phyloP scores from a whole-genome alignment of 2,888 invertebrate species.

The Empis livida region DNA sequence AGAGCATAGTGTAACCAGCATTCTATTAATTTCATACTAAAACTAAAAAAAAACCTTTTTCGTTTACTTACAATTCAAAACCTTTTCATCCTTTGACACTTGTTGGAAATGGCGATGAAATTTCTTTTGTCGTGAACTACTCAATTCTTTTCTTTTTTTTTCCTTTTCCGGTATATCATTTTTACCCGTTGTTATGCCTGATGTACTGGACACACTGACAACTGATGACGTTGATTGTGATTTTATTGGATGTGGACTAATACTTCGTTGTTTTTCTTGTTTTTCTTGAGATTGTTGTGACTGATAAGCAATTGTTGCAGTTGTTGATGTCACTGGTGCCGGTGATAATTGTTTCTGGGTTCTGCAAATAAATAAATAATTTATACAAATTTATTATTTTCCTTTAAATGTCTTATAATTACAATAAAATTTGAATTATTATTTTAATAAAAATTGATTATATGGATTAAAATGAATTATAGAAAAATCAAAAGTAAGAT shows the following conservation, averaged over 20 bases:
- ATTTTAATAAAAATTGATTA: too few relatives aligned
- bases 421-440: too few relatives aligned
- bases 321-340: conserved; percentile 17
- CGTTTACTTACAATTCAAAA: conserved; percentile 63
- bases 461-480: too few relatives aligned
- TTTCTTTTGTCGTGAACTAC: conserved; percentile 63
- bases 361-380: too few relatives aligned
- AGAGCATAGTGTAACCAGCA: too few relatives aligned
- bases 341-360: conserved; percentile 19
- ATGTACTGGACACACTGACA: conserved; percentile 14
- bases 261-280: conserved; percentile 21
- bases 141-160: conserved; percentile 33
- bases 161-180: conserved; percentile 26
- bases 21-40: too few relatives aligned
- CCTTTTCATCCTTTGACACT: conserved; percentile 70
- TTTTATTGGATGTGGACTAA: conserved; percentile 21
- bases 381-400: too few relatives aligned
- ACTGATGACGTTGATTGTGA: conserved; percentile 16
- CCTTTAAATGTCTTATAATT: too few relatives aligned
- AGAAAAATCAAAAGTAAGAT: too few relatives aligned
- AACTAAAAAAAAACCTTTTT: too few relatives aligned
- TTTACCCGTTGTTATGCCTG: conserved; percentile 14
- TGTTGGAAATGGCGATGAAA: conserved; percentile 78
- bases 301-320: conserved; percentile 10
- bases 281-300: background rate